Evolutionary conservation across 2,113 vertebrate species (phyloP).

Genomic region (Anoura caudifer): DNA sequence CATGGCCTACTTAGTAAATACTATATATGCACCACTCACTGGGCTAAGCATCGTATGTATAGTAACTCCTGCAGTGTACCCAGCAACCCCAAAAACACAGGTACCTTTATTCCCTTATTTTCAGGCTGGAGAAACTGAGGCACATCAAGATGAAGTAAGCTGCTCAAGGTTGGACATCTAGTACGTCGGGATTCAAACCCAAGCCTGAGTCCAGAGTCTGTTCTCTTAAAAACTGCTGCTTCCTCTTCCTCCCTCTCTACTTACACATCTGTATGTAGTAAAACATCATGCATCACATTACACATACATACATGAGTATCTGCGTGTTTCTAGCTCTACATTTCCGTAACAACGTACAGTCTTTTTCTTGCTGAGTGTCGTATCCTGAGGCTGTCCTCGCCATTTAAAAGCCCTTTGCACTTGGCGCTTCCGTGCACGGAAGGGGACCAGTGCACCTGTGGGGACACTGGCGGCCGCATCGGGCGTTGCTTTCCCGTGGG

Average conservation of each 20-base stretch:
- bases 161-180: not conserved
- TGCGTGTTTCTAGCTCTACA: not conserved
- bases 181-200: not conserved
- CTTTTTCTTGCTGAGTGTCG: not conserved
- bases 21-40: not conserved
- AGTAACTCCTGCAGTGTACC: not conserved
- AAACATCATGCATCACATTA: not conserved
- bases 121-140: not conserved
- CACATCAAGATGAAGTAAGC: not conserved
- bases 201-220: not conserved
- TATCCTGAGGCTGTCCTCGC: fast-evolving
- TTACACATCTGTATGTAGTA: not conserved
- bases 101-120: not conserved
- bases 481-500: not conserved
- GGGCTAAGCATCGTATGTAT: not conserved
- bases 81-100: not conserved
- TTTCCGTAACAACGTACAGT: not conserved
- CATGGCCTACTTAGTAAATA: no score
- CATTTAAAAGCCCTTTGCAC: not conserved
- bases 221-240: not conserved
- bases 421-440: not conserved
- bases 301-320: not conserved
- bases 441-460: no score
- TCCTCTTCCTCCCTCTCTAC: not conserved
- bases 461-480: no score